Evolutionary conservation across 2,797 vertebrate genomes (phyloP).

Genomic region (Poecilia velifera): DNA sequence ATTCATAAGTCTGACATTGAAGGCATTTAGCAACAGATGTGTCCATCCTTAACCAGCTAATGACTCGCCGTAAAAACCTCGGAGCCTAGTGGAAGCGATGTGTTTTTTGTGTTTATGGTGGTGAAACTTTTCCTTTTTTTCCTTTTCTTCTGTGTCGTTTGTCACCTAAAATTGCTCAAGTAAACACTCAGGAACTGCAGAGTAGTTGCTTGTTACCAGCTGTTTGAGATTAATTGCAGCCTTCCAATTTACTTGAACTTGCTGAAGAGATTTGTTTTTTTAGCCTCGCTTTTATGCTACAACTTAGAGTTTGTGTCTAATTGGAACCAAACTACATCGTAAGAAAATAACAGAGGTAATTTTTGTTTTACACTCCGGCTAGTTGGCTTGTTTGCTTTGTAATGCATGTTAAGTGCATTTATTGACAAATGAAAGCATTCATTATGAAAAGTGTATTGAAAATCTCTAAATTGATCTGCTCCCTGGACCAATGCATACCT

Average conservation of each 20-base stretch:
- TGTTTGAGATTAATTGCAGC: constrained; percentile 55
- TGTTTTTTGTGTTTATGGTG: constrained; percentile 38
- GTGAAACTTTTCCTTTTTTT: constrained; percentile 52
- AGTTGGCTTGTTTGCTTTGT: constrained; percentile 33
- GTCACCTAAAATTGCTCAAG: constrained; percentile 49
- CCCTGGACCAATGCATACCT: constrained; percentile 46
- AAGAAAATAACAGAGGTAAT: constrained; percentile 14
- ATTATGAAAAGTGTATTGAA: constrained; percentile 65
- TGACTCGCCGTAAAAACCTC: constrained; percentile 48
- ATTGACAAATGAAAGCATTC: constrained; percentile 66
- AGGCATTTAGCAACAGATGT: constrained; percentile 61
- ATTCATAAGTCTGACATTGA: constrained; percentile 63
- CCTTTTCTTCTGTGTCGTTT: constrained; percentile 61
- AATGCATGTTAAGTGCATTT: constrained; percentile 50
- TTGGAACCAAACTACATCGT: constrained; percentile 33
- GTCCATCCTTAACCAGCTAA: constrained; percentile 58
- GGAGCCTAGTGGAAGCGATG: constrained; percentile 42
- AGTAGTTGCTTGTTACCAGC: constrained; percentile 49
- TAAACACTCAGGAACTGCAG: constrained; percentile 52
- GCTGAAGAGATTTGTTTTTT: constrained; percentile 44
- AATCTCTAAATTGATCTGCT: constrained; percentile 64
- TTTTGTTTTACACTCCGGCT: constrained; percentile 35
- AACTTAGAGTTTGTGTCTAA: constrained; percentile 21
- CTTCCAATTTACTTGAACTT: constrained; percentile 32
- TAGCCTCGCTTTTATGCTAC: neutral